Evolutionary conservation across 2,888 invertebrate genomes (phyloP).

Genomic region (Ligdia adustata): DNA sequence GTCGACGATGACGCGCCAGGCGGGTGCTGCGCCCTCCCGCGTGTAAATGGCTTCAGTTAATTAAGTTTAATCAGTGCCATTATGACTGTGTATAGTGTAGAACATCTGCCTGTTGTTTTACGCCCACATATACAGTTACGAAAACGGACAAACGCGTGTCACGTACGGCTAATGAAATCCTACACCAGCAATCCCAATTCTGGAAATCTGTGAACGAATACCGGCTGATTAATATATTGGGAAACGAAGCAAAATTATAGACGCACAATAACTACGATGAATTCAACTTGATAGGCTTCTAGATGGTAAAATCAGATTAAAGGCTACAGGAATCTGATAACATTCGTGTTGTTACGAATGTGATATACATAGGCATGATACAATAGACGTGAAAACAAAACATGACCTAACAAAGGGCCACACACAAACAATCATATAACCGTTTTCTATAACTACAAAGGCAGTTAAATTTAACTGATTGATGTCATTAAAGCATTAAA

Average conservation of each 20-base stretch:
- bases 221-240: slow-evolving; percentile 20
- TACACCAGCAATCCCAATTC: slow-evolving; percentile 23
- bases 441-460: slow-evolving; percentile 5
- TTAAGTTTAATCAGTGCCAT: slow-evolving; percentile 81
- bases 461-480: slow-evolving; percentile 1
- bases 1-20: slow-evolving; percentile 39
- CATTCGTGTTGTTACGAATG: slow-evolving; percentile 38
- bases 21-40: slow-evolving; percentile 48
- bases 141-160: slow-evolving; percentile 39
- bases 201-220: slow-evolving; percentile 21
- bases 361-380: slow-evolving; percentile 31
- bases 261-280: slow-evolving; percentile 1
- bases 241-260: slow-evolving; percentile 8
- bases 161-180: slow-evolving; percentile 28
- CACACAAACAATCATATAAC: slow-evolving; percentile 1
- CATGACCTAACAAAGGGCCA: slow-evolving; percentile 2
- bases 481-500: background rate
- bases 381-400: slow-evolving; percentile 9
- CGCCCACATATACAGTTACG: slow-evolving; percentile 79
- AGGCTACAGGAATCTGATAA: slow-evolving; percentile 37
- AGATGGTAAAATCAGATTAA: slow-evolving; percentile 26
- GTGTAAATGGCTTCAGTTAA: slow-evolving; percentile 83
- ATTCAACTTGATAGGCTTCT: slow-evolving; percentile 19
- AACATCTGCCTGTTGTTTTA: slow-evolving; percentile 73
- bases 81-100: slow-evolving; percentile 56